Conservation (phyloP, 2,113 vertebrate genomes). For the Lichenostomus cassidix region DNA sequence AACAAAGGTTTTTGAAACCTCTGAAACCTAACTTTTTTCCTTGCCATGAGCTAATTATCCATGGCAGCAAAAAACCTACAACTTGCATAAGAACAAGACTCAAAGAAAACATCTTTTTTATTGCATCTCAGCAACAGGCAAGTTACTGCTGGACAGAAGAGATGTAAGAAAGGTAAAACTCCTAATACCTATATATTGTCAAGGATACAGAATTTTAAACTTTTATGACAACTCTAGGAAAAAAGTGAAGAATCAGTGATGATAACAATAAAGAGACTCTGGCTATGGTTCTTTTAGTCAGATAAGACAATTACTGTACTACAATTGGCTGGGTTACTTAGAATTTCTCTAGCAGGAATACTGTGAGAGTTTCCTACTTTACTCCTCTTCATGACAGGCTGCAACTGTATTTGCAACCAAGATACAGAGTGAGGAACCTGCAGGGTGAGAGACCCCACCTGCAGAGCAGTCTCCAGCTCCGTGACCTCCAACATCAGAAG, state of each 20-base stretch:
- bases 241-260: not conserved
- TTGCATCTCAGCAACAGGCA: not conserved
- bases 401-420: not conserved
- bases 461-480: not conserved
- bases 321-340: not conserved
- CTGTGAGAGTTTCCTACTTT: not conserved
- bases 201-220: not conserved
- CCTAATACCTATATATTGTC: not conserved
- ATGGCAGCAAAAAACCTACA: not conserved
- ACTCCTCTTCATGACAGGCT: not conserved
- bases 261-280: not conserved
- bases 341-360: not conserved
- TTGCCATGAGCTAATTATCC: not conserved
- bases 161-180: not conserved
- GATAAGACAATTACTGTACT: not conserved
- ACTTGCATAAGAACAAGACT: not conserved
- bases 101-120: not conserved
- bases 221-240: not conserved
- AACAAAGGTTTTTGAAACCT: not conserved
- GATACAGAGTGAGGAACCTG: not conserved
- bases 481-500: rapidly evolving
- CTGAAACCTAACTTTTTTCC: not conserved
- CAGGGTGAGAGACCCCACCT: not conserved
- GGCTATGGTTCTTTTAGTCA: not conserved
- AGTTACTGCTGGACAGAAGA: not conserved